Base-by-base conservation (phyloP, 1,140 invertebrate genomes). In the Eumeta japonica region DNA sequence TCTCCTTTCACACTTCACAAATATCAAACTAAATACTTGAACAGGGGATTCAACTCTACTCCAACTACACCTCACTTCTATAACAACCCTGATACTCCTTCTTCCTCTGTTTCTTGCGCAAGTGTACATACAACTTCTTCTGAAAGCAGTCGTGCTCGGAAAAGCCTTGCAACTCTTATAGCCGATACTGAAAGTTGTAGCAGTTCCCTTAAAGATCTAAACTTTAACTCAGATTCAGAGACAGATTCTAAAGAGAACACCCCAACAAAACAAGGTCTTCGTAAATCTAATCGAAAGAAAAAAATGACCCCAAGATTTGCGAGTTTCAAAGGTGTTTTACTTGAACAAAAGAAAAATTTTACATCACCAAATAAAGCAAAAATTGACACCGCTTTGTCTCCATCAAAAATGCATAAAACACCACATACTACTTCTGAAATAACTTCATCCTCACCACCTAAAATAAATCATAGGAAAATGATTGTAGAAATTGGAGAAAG, bases 341-440 rank as follows among this genome's bases (percentile, higher is more conserved):
- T 55, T 0, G 64, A 74, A 42, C 62, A 68, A 29, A 65, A 62
- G 46, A 63, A 61, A 43, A 71, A 72, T 43, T 32, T 55, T 10
- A 29, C 48, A 2, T 54, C 71, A 0, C 62, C 70, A 5, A 57
- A 62, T 36, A 63, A 64, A 39, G 55, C 42, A n/a, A 56, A 70
- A 2, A 43, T 66, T 10, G 60, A 64, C 3, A 74, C 62, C 1
- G 64, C 62, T 52, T 66, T 67, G 27, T 78, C 78, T 0, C 77
- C 77, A 2, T 65, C 72, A 1, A 58, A 72, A 35, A 75, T 73
- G 51, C 43, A 72, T 11, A 79, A 78, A 50, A 81, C 79, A 2
- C 79, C 79, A 10, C 70, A 78, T 17, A 76, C 74, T 39, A 71
- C 56, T 0, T 55, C 55, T 5, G 64, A 65, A 16, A 45, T 29